These are phyloP conservation scores for Heliconius ismenius DNA, from an alignment of 2,888 invertebrate species.

Conservation along the genomic window DNA sequence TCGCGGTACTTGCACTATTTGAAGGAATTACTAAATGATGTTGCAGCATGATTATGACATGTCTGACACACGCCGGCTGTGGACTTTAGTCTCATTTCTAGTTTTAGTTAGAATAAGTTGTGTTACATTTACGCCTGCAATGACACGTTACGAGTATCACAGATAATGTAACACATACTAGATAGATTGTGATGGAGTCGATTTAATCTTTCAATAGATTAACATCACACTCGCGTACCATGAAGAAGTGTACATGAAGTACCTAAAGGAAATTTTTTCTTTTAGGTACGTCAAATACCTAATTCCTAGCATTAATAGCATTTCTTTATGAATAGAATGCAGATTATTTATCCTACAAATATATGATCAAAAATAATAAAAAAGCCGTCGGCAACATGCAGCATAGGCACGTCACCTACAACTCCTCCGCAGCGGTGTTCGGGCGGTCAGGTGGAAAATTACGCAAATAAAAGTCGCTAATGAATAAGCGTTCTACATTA, in stretches of 20 bases:
- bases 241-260: too few species aligned
- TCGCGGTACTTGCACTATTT: neutral
- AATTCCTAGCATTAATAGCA: too few species aligned
- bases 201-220: neutral
- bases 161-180: neutral
- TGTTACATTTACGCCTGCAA: neutral
- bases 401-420: neutral
- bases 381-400: neutral
- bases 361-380: neutral
- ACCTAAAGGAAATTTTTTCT: neutral
- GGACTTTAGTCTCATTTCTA: too few species aligned
- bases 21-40: too few species aligned
- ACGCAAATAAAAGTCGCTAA: slow-evolving; percentile 21
- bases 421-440: neutral
- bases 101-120: too few species aligned
- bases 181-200: neutral
- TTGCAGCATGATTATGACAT: too few species aligned
- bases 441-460: slow-evolving; percentile 19
- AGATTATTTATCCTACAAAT: neutral
- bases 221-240: neutral
- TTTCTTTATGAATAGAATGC: too few species aligned
- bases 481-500: slow-evolving; percentile 19
- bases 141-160: neutral
- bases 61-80: too few species aligned
- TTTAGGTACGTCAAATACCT: too few species aligned